A percentile compares a stretch with the other conserved stretches of the same genome.
Conservation (phyloP, 2,113 vertebrate species). For the Chrysochloris asiatica region DNA sequence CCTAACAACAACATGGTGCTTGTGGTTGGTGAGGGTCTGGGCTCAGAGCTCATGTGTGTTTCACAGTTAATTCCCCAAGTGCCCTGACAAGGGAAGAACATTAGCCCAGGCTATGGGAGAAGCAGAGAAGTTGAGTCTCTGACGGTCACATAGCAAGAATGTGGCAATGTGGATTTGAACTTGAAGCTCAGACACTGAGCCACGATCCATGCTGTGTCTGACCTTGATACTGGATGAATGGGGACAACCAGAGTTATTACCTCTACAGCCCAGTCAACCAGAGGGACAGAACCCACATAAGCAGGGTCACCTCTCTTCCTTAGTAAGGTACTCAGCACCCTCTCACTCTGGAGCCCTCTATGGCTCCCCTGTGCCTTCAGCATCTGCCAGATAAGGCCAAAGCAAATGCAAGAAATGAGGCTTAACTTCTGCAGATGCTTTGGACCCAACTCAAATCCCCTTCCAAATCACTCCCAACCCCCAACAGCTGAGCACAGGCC, state of each 20-base stretch:
- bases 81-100: not conserved
- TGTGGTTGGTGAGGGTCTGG: too few relatives aligned
- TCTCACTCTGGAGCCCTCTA: not conserved
- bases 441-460: not conserved
- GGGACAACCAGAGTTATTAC: fast-evolving
- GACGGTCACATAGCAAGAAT: not conserved
- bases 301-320: not conserved
- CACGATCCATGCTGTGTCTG: fast-evolving
- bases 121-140: not conserved
- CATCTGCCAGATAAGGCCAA: too few relatives aligned
- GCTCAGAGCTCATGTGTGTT: not conserved
- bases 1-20: too few relatives aligned
- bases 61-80: not conserved
- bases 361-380: not conserved
- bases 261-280: not conserved
- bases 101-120: not conserved
- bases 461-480: too few relatives aligned
- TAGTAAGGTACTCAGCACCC: too few relatives aligned
- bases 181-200: not conserved
- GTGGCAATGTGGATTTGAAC: not conserved
- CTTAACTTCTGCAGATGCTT: too few relatives aligned
- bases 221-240: too few relatives aligned
- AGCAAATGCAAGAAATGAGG: not conserved
- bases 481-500: too few relatives aligned
- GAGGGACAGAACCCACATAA: not conserved